These are phyloP conservation scores for Halictus rubicundus DNA, from an alignment of 1,140 invertebrate species.

Conservation along the genomic window DNA sequence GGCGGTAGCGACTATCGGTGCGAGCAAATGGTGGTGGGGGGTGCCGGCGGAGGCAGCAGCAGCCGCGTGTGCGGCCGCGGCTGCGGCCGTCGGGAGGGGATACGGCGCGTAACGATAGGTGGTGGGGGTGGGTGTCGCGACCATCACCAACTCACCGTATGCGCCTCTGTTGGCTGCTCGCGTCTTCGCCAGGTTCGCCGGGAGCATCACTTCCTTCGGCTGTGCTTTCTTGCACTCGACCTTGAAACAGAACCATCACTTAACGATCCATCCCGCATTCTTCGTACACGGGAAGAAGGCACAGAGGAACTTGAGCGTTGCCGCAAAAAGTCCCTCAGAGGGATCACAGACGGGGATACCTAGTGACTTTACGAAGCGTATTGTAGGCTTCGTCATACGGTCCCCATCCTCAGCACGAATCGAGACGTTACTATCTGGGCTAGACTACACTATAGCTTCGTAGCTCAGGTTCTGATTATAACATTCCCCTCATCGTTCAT, in stretches of 20 bases:
- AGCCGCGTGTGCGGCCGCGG: slow-evolving; percentile 75
- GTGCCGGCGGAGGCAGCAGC: slow-evolving; percentile 74
- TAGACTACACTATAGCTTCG: no score
- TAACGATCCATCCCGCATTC: background rate
- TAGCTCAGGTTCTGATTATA: no score
- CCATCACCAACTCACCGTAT: slow-evolving; percentile 97
- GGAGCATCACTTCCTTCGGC: slow-evolving; percentile 99
- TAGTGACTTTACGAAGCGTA: no score
- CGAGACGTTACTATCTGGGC: no score
- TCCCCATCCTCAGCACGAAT: no score
- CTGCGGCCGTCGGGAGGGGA: slow-evolving; percentile 78
- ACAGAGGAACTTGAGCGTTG: no score
- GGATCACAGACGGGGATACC: no score
- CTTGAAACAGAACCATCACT: slow-evolving; percentile 82
- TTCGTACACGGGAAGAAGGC: no score
- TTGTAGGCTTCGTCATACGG: no score
- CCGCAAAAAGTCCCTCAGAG: no score
- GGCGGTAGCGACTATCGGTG: slow-evolving; percentile 75
- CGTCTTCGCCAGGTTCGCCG: slow-evolving; percentile 95
- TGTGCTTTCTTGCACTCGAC: slow-evolving; percentile 99
- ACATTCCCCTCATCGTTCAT: no score
- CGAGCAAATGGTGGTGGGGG: slow-evolving; percentile 77
- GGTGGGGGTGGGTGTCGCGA: slow-evolving; percentile 82
- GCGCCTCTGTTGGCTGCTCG: slow-evolving; percentile 93
- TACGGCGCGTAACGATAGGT: slow-evolving; percentile 85